These are phyloP conservation scores for Trididemnum clinides DNA, from an alignment of 23 tunicate genomes.

Conservation along the genomic window DNA sequence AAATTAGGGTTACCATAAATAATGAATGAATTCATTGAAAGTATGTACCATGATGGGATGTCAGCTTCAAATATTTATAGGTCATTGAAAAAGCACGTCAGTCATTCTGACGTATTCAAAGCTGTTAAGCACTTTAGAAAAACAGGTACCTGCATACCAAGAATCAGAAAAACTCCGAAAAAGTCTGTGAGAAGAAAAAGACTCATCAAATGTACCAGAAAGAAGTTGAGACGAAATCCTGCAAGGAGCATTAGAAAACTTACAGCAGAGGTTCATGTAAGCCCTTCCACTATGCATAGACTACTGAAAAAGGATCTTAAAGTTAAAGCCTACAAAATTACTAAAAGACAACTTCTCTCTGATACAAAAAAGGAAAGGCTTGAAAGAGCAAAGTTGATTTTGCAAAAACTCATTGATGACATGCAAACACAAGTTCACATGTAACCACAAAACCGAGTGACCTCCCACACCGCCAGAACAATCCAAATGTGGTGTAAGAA, in stretches of 20 bases:
- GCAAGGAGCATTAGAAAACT: constrained; percentile 6
- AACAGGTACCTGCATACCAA: neutral
- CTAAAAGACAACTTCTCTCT: constrained; percentile 10
- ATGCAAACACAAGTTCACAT: neutral
- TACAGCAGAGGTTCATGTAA: neutral
- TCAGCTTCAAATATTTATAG: neutral
- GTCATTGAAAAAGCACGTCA: neutral
- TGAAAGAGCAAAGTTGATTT: neutral
- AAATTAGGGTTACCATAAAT: too few species aligned
- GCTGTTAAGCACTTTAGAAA: neutral
- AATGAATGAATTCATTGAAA: neutral
- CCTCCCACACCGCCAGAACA: neutral
- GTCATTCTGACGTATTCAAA: neutral
- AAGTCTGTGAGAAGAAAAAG: neutral
- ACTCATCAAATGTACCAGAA: neutral
- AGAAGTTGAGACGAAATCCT: neutral
- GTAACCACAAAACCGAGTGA: neutral
- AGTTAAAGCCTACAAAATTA: neutral
- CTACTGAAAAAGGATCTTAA: neutral
- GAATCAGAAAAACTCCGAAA: neutral
- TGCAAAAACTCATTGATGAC: neutral
- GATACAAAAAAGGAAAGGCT: neutral
- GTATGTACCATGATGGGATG: too few species aligned
- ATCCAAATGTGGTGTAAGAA: neutral
- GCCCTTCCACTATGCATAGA: neutral